phyloP scores from a whole-genome alignment of 1,140 invertebrate genomes.

The Cotesia typhae region DNA sequence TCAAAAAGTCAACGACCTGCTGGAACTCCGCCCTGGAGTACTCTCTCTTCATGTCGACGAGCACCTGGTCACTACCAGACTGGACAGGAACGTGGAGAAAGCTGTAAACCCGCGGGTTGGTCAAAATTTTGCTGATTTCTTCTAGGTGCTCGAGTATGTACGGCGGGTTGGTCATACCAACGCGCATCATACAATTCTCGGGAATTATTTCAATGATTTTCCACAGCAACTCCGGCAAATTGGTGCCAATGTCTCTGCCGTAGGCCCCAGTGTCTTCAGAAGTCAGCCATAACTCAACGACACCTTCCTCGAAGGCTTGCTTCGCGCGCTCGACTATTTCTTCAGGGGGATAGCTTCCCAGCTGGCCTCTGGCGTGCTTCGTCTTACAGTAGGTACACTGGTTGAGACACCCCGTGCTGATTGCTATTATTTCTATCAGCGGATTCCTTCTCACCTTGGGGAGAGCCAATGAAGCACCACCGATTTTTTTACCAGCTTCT shows the following conservation, averaged over 20 bases:
- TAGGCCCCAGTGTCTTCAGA: conserved; percentile 98
- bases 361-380: conserved; percentile 94
- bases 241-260: conserved; percentile 91
- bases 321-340: conserved; percentile 81
- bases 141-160: conserved; percentile 96
- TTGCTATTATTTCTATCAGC: conserved; percentile 96
- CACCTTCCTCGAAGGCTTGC: conserved; percentile 92
- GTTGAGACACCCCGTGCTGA: conserved; percentile 97
- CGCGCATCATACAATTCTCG: conserved; percentile 83
- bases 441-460: conserved; percentile 97
- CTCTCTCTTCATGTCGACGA: conserved; percentile 96
- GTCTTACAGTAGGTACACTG: conserved; percentile 99
- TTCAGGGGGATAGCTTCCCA: conserved; percentile 91
- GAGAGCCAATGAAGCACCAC: conserved; percentile 84
- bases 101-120: conserved; percentile 89
- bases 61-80: conserved; percentile 91
- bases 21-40: conserved; percentile 91
- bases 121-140: conserved; percentile 89
- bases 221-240: conserved; percentile 86
- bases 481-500: conserved; percentile 80
- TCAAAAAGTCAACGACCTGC: conserved; percentile 86
- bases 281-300: conserved; percentile 97
- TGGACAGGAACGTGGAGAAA: conserved; percentile 98
- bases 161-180: conserved; percentile 98
- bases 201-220: conserved; percentile 91